Percentiles rank a stretch among this genome's conserved stretches.
Conservation (phyloP, 2,888 invertebrate species). For the Luffia ferchaultella region DNA sequence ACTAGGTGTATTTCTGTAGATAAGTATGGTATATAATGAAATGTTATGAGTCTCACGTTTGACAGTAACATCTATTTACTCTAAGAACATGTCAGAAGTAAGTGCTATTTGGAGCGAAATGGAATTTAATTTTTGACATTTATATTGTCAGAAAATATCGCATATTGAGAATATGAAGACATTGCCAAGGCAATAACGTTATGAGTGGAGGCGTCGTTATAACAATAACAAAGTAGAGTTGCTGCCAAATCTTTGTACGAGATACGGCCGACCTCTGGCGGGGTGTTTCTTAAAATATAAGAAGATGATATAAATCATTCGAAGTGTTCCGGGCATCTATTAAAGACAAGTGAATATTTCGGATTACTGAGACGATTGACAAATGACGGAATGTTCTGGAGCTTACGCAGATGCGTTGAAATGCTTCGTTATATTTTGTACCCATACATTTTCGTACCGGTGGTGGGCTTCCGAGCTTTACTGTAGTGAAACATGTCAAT, state of each 20-base stretch:
- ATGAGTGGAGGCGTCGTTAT: conserved; percentile 52
- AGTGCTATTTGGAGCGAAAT: not conserved
- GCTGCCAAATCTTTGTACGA: conserved; percentile 33
- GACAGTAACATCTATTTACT: not conserved
- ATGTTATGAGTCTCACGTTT: not conserved
- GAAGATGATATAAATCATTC: not conserved
- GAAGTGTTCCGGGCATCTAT: not conserved
- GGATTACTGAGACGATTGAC: too few species aligned
- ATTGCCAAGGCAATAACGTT: conserved; percentile 43
- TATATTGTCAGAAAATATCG: conserved; percentile 41
- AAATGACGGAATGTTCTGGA: too few species aligned
- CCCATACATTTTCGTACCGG: too few species aligned
- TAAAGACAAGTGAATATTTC: not conserved
- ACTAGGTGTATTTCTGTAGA: not conserved
- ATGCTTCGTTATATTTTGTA: too few species aligned
- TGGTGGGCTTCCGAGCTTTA: too few species aligned
- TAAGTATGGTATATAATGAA: not conserved
- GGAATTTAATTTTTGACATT: conserved; percentile 24
- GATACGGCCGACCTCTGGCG: not conserved
- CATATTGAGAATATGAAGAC: conserved; percentile 42
- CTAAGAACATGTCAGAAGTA: not conserved
- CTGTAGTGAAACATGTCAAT: too few species aligned
- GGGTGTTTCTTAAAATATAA: not conserved
- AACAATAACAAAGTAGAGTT: conserved; percentile 42
- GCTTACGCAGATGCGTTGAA: too few species aligned